Percentiles rank a stretch among this genome's conserved stretches.
phyloP scores from a whole-genome alignment of 2,797 vertebrate species.

The Chiloscyllium punctatum region DNA sequence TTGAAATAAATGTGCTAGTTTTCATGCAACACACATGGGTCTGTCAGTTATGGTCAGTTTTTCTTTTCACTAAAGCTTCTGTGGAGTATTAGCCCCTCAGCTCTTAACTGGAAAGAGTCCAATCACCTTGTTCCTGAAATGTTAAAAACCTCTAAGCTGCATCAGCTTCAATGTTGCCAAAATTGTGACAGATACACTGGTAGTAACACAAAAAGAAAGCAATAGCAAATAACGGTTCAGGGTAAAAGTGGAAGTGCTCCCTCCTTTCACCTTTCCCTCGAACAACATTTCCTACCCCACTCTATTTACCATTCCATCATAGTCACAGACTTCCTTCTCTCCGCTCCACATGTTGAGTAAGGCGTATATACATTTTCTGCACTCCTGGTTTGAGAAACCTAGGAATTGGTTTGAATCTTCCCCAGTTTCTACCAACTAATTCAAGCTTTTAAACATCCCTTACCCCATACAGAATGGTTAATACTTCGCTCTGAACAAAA shows the following conservation, averaged over 20 bases:
- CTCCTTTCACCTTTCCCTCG: neutral
- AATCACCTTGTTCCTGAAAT: neutral
- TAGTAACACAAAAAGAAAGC: neutral
- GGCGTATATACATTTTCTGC: too few species aligned
- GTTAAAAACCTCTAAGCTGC: neutral
- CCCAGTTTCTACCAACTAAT: neutral
- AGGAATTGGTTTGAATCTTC: neutral
- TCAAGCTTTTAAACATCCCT: too few species aligned
- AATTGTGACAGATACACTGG: neutral
- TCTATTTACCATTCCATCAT: neutral
- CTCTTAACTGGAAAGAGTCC: neutral
- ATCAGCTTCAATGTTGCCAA: neutral
- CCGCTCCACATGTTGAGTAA: neutral
- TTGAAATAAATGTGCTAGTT: neutral
- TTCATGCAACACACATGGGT: neutral
- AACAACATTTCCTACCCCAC: neutral
- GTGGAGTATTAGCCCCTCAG: neutral
- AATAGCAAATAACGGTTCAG: too few species aligned
- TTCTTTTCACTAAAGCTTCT: neutral
- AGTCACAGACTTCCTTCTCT: neutral
- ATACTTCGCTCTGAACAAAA: too few species aligned
- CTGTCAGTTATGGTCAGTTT: neutral
- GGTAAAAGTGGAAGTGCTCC: neutral
- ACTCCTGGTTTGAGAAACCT: neutral
- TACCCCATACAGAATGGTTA: too few species aligned